Conservation (phyloP, 2,797 vertebrate genomes). For the Atherinosoma microstoma region DNA sequence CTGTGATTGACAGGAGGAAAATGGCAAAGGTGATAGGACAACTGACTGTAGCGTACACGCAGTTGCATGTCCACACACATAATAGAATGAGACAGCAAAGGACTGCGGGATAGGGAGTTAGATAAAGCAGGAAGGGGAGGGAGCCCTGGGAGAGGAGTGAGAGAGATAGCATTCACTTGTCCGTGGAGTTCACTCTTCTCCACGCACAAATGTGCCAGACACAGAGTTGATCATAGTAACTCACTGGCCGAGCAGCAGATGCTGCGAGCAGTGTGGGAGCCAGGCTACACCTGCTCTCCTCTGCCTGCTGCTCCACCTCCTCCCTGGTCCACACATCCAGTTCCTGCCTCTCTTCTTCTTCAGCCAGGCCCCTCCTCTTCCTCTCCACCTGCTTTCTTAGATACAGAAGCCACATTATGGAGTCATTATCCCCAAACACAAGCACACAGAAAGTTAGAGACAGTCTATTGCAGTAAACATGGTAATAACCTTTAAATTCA, state of each 20-base stretch:
- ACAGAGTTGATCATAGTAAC: slow-evolving; percentile 57
- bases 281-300: slow-evolving; percentile 68
- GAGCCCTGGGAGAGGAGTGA: slow-evolving; percentile 12
- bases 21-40: slow-evolving; percentile 48
- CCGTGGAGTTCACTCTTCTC: slow-evolving; percentile 40
- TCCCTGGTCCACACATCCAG: slow-evolving; percentile 18
- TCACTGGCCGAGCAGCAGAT: slow-evolving; percentile 72
- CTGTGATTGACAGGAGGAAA: slow-evolving; percentile 66
- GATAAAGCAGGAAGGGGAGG: slow-evolving; percentile 8
- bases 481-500: background rate
- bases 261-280: slow-evolving; percentile 64
- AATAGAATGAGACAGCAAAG: slow-evolving; percentile 47
- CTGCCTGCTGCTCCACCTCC: slow-evolving; percentile 50
- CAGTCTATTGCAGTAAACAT: background rate
- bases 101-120: slow-evolving; percentile 25
- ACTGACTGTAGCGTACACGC: slow-evolving; percentile 32
- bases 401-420: slow-evolving; percentile 6
- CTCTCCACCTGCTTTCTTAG: slow-evolving; percentile 47
- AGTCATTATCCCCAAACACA: background rate
- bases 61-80: slow-evolving; percentile 14
- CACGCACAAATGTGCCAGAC: slow-evolving; percentile 39
- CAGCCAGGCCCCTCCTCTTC: slow-evolving; percentile 20
- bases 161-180: slow-evolving; percentile 54
- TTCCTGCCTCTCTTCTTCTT: slow-evolving; percentile 17
- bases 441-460: background rate